These are phyloP conservation scores for Channa striata DNA, from an alignment of 2,797 vertebrate genomes.

Conservation along the genomic window DNA sequence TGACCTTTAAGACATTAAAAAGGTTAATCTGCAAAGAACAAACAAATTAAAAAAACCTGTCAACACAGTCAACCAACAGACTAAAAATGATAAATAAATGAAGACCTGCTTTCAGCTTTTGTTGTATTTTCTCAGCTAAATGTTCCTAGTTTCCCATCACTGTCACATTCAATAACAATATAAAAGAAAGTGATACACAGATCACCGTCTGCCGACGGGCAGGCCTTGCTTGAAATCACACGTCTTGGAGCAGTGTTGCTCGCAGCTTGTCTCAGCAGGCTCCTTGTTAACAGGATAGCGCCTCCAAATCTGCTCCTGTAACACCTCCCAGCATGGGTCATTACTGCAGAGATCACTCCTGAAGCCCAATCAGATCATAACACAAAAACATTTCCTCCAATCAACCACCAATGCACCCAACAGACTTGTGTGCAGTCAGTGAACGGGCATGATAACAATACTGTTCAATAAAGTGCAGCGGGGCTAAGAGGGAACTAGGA, in stretches of 20 bases:
- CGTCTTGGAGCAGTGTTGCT: slow-evolving; percentile 55
- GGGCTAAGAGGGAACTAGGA: slow-evolving; percentile 15
- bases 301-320: slow-evolving; percentile 77
- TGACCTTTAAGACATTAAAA: neutral
- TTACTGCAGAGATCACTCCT: slow-evolving; percentile 46
- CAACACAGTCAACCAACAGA: neutral
- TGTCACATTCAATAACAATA: slow-evolving; percentile 51
- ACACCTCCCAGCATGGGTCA: slow-evolving; percentile 75
- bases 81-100: slow-evolving; percentile 4
- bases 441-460: slow-evolving; percentile 38
- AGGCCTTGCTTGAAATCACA: slow-evolving; percentile 70
- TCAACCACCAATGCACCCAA: slow-evolving; percentile 33
- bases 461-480: slow-evolving; percentile 48
- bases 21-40: neutral
- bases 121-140: slow-evolving; percentile 7
- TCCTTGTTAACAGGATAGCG: slow-evolving; percentile 80
- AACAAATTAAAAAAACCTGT: neutral
- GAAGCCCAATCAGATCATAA: slow-evolving; percentile 58
- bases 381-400: slow-evolving; percentile 54
- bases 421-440: slow-evolving; percentile 4
- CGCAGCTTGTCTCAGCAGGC: slow-evolving; percentile 74
- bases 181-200: slow-evolving; percentile 44
- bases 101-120: neutral
- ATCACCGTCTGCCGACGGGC: slow-evolving; percentile 60
- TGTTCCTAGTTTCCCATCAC: slow-evolving; percentile 13